These are phyloP conservation scores for Oasisia sp. DNA, from an alignment of 2,888 invertebrate species.

Conservation along the genomic window DNA sequence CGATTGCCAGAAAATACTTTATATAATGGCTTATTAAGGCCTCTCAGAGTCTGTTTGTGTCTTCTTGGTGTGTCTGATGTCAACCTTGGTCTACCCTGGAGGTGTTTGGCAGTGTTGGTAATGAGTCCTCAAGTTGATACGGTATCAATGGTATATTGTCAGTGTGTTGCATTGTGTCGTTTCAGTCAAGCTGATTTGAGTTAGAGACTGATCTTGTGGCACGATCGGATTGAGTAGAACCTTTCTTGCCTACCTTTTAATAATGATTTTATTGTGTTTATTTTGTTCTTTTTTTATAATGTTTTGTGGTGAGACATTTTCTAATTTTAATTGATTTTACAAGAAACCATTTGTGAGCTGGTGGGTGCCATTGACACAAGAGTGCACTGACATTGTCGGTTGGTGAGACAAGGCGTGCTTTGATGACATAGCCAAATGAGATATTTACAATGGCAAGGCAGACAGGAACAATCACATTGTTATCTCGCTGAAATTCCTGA, in stretches of 20 bases:
- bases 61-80: too few relatives aligned
- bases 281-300: not conserved
- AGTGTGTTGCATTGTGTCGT: not conserved
- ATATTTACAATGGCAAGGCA: too few relatives aligned
- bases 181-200: not conserved
- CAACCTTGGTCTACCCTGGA: not conserved
- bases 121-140: not conserved
- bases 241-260: not conserved
- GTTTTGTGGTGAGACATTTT: not conserved
- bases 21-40: not conserved
- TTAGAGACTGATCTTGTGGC: not conserved
- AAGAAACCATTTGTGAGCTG: not conserved
- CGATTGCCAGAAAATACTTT: not conserved
- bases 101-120: not conserved
- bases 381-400: not conserved
- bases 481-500: not conserved
- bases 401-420: not conserved
- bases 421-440: not conserved
- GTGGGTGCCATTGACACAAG: not conserved
- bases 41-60: not conserved
- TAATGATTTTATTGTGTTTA: not conserved
- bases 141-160: not conserved
- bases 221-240: not conserved
- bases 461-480: not conserved
- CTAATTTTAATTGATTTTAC: not conserved